phyloP scores from a whole-genome alignment of 2,797 vertebrate genomes.

The Hippopotamyrus pictus region DNA sequence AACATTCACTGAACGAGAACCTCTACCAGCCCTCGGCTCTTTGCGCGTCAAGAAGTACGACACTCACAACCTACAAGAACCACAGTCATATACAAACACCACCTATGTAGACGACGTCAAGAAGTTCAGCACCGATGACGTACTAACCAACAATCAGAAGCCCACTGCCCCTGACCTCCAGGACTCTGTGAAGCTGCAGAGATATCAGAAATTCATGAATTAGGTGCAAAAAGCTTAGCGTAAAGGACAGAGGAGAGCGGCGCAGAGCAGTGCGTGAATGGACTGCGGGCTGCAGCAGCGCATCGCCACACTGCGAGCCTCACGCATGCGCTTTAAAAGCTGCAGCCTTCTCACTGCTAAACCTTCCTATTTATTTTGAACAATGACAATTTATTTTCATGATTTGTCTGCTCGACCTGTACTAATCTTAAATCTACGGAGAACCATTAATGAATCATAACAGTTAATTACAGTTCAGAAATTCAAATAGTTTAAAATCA shows the following conservation, averaged over 20 bases:
- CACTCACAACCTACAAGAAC: slow-evolving; percentile 14
- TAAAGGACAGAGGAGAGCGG: not conserved
- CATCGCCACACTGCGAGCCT: not conserved
- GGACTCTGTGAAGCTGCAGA: not conserved
- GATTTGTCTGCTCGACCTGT: not conserved
- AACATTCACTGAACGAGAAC: not conserved
- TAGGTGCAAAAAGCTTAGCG: not conserved
- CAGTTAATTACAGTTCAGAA: not conserved
- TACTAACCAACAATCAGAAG: not conserved
- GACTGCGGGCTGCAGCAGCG: not conserved
- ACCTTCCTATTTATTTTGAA: not conserved
- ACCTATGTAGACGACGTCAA: not conserved
- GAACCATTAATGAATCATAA: not conserved
- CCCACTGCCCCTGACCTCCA: not conserved
- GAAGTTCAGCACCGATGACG: not conserved
- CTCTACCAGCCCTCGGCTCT: slow-evolving; percentile 2
- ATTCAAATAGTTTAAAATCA: not conserved
- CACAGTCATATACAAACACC: not conserved
- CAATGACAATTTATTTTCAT: not conserved
- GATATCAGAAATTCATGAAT: not conserved
- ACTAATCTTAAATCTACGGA: not conserved
- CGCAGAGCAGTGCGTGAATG: not conserved
- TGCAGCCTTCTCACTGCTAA: not conserved
- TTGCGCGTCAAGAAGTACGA: slow-evolving; percentile 7
- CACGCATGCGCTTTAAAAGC: not conserved